Base-by-base conservation (phyloP, 2,797 vertebrate species). In the Chromobotia macracanthus region DNA sequence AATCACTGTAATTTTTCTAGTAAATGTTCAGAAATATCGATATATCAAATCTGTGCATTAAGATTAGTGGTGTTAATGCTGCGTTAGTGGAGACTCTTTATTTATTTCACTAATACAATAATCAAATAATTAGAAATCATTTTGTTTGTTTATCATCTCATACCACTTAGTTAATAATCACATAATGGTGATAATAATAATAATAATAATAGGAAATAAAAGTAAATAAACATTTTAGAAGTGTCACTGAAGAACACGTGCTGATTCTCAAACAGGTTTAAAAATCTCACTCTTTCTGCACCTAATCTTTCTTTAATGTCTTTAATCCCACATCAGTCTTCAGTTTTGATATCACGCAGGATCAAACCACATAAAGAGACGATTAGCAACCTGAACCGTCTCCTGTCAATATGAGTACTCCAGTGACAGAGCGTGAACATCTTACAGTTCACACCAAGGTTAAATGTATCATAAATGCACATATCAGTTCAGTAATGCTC, bases 401-500 rank as follows among this genome's bases (percentile, higher is more conserved):
- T 70, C 1, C 13, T 53, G 50, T 25, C 5, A n/a, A n/a, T n/a
- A 21, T 28, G 46, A 25, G 3, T 48, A 60, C 41, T 68, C 55
- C 28, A 28, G n/a, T n/a, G 56, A 38, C 50, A 41, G 8, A 6
- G 12, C 61, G 50, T 68, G 41, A 38, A 44, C 41, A 55, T 79
- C 50, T 51, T 25, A 38, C 19, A 64, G 64, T 73, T 72, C 64
- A 65, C n/a, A 5, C 23, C 13, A 16, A 31, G 55, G 31, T 73
- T 79, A 51, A 46, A 16, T 61, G 80, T 18, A 67, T 73, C 68
- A 51, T 41, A 71, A 77, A 84, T 80, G 71, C 70, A 78, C 55
- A 61, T 48, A 66, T 60, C 65, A 41, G 79, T 64, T 78, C 70
- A 69, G 77, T 84, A 75, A 82, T 69, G 72, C 66, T 75, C 21